A percentile compares a stretch with the other conserved stretches of the same genome.
Conservation (phyloP, 2,888 invertebrate genomes). For the Scaptomyza flava region DNA sequence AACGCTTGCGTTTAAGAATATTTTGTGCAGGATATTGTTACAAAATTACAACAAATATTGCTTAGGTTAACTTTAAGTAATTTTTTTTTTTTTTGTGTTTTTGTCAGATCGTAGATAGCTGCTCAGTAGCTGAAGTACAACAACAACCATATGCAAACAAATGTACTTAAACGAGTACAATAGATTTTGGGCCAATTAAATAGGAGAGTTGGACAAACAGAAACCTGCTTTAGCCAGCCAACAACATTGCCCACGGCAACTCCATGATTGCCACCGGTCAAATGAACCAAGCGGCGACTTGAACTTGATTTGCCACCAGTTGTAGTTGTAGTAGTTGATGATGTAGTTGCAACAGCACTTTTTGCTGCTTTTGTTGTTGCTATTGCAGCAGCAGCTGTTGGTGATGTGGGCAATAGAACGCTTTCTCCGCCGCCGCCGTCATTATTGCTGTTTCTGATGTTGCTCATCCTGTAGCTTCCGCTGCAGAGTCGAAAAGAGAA, state of each 20-base stretch:
- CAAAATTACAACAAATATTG: constrained; percentile 16
- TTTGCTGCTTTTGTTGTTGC: neutral
- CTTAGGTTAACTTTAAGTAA: neutral
- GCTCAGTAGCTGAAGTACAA: constrained; percentile 19
- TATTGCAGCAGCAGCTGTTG: neutral
- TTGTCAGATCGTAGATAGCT: constrained; percentile 12
- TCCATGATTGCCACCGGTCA: constrained; percentile 83
- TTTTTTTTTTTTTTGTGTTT: neutral
- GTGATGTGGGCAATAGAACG: constrained; percentile 4
- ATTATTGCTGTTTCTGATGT: constrained; percentile 49
- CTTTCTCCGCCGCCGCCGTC: constrained; percentile 35
- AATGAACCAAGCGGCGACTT: constrained; percentile 86
- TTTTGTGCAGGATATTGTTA: constrained; percentile 30
- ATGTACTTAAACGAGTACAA: constrained; percentile 11
- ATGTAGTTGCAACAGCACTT: constrained; percentile 11
- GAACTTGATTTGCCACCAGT: constrained; percentile 86
- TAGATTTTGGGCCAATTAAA: constrained; percentile 4
- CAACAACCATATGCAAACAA: constrained; percentile 6
- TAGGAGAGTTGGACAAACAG: constrained; percentile 40
- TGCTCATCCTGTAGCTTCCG: constrained; percentile 73
- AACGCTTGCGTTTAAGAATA: constrained; percentile 32
- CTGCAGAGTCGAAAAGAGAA: constrained; percentile 53
- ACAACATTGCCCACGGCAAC: constrained; percentile 91
- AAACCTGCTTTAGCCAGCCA: constrained; percentile 92
- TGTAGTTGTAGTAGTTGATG: constrained; percentile 84